Base-by-base conservation (phyloP, 2,797 vertebrate genomes). In the Pagetopsis macropterus region DNA sequence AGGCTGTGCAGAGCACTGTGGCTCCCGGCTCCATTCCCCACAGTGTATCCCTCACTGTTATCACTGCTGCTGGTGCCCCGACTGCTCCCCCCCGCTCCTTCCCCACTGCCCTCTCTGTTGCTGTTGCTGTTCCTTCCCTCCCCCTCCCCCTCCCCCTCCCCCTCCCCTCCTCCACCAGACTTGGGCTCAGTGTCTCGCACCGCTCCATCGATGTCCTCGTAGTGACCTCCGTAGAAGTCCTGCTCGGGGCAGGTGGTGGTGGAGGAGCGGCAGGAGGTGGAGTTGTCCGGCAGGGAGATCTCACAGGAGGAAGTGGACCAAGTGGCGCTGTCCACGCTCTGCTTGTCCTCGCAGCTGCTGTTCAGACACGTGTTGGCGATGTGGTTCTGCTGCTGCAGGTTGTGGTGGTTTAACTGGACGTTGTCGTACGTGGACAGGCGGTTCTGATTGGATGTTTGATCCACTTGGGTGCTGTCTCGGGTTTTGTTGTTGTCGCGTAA, bases 281-380 rank as follows among this genome's bases (percentile, higher is more conserved):
- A 98, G 87, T 97, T 97, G 84, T 99, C 97, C 0, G 97, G 97
- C 2, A 99, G 95, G 23, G 98, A 99, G 90, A 99, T 99, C 77
- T 99, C 98, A 40, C 97, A 99, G 17, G 98, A 99, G 10, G 98
- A 99, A 0, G 97, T 98, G 81, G 98, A 99, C 98, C 98, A 99
- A 43, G 98, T 98, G 81, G 98, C 97, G 3, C 98, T 99, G 94
- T 99, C 97, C 11, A 99, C 93, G 0, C 98, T 99, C 92, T 98
- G 98, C 45, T 99, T 99, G 93, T 99, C 98, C 59, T 99, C 98
- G 0, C 95, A 93, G 88, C 91, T 96, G 91, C 86, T 92, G 90
- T 86, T 92, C 40, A 92, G 87, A 79, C 92, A 93, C 0, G 76
- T 82, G 83, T 49, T 81, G 66, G 83, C 12, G 50, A 81, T 63